Evolutionary conservation across 2,888 invertebrate species (phyloP).

Genomic region (Dinocampus coccinellae): DNA sequence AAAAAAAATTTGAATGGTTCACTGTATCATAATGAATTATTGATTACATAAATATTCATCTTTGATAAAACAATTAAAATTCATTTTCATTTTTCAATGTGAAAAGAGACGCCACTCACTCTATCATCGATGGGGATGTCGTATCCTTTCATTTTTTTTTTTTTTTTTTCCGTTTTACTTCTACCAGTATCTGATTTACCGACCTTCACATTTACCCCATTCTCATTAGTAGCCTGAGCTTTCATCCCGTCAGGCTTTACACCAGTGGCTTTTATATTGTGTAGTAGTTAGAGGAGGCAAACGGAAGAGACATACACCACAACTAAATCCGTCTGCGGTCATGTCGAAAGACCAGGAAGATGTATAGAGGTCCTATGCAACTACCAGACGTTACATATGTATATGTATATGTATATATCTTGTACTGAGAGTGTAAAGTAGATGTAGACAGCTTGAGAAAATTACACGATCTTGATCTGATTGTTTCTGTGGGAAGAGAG

Average conservation of each 20-base stretch:
- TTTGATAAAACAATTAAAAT: not conserved
- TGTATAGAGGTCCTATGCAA: not conserved
- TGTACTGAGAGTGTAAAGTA: not conserved
- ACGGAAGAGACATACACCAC: not conserved
- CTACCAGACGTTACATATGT: not conserved
- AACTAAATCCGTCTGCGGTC: slow-evolving; percentile 6
- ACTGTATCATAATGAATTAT: not conserved
- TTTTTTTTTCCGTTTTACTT: not conserved
- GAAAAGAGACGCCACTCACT: no score
- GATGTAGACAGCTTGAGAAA: slow-evolving; percentile 34
- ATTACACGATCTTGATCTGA: slow-evolving; percentile 34
- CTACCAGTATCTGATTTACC: not conserved
- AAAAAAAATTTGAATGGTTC: no score
- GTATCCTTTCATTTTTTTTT: no score
- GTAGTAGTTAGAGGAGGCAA: not conserved
- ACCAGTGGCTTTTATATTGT: not conserved
- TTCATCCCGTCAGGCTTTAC: not conserved
- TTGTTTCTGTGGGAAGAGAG: slow-evolving; percentile 19
- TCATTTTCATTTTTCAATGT: not conserved
- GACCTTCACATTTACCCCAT: not conserved
- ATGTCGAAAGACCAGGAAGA: slow-evolving; percentile 4
- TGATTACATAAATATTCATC: not conserved
- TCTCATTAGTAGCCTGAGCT: not conserved
- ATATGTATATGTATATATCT: not conserved
- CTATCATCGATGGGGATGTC: no score